These are phyloP conservation scores for Leptobrachium leishanense DNA, from an alignment of 2,113 vertebrate genomes.

Conservation along the genomic window DNA sequence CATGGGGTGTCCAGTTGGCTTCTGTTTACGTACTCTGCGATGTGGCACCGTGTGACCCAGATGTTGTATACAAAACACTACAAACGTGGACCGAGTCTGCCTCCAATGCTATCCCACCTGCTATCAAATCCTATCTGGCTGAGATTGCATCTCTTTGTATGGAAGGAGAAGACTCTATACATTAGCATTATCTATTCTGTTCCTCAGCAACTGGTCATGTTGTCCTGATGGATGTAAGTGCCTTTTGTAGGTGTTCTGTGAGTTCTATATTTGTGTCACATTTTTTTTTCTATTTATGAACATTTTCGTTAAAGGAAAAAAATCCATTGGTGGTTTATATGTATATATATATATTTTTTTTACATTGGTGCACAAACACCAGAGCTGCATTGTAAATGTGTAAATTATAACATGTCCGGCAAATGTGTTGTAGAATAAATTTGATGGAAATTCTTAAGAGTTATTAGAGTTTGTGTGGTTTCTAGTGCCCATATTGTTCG, in stretches of 20 bases:
- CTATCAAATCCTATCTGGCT: slow-evolving; percentile 73
- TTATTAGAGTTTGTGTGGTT: too few relatives aligned
- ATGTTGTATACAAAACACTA: slow-evolving; percentile 73
- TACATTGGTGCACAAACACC: background rate
- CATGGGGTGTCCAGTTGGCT: slow-evolving; percentile 90
- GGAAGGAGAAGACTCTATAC: slow-evolving; percentile 15
- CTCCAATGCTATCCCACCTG: slow-evolving; percentile 66
- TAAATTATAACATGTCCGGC: slow-evolving; percentile 20
- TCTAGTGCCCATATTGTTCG: too few relatives aligned
- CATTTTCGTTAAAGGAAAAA: slow-evolving; percentile 25
- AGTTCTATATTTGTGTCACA: background rate
- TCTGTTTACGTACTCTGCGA: slow-evolving; percentile 86
- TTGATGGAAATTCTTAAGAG: background rate
- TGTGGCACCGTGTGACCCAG: slow-evolving; percentile 82
- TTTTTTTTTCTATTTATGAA: slow-evolving; percentile 9
- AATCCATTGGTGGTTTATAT: slow-evolving; percentile 17
- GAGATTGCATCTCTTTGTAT: slow-evolving; percentile 74
- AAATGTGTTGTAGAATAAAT: slow-evolving; percentile 34
- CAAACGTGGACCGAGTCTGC: slow-evolving; percentile 74
- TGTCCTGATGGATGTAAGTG: slow-evolving; percentile 2
- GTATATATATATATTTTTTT: background rate
- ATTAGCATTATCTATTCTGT: background rate
- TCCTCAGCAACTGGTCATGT: background rate
- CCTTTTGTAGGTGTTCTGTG: background rate
- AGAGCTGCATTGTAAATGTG: slow-evolving; percentile 20